These are phyloP conservation scores for Trachythela sp. DNA, from an alignment of 64 coral and sea anemone genomes.

Conservation along the genomic window DNA sequence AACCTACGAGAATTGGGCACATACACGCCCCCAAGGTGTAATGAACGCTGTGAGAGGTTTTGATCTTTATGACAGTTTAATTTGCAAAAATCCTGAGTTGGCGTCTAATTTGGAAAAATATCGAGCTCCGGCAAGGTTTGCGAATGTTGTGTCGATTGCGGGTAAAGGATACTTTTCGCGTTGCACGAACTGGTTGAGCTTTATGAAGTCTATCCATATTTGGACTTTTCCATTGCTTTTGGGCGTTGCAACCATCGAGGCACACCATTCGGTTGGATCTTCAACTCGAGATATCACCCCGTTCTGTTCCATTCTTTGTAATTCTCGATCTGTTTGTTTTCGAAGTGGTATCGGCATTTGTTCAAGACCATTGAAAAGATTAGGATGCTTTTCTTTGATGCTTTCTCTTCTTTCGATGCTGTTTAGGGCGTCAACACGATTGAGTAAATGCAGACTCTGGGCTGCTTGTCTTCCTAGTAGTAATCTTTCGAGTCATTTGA, in stretches of 20 bases:
- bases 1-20: constrained; percentile 26
- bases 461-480: constrained; percentile 40
- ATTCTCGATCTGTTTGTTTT: not conserved
- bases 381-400: constrained; percentile 29
- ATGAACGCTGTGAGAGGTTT: constrained; percentile 43
- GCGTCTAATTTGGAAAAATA: not conserved
- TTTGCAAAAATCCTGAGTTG: constrained; percentile 28
- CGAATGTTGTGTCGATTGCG: not conserved
- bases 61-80: constrained; percentile 25
- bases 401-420: constrained; percentile 15
- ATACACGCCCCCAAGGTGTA: constrained; percentile 28
- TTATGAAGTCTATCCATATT: not conserved
- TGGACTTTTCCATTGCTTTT: not conserved
- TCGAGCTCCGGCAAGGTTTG: not conserved
- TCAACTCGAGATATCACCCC: constrained; percentile 15
- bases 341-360: constrained; percentile 50
- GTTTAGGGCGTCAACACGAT: not conserved
- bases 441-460: constrained; percentile 25
- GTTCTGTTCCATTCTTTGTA: constrained; percentile 6
- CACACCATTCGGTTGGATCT: not conserved
- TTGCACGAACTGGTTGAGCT: not conserved
- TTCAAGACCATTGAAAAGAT: constrained; percentile 48
- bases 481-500: constrained; percentile 43
- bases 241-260: not conserved
- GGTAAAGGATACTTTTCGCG: not conserved